Conservation (phyloP, 2,888 invertebrate species). For the Beris morrisii region DNA sequence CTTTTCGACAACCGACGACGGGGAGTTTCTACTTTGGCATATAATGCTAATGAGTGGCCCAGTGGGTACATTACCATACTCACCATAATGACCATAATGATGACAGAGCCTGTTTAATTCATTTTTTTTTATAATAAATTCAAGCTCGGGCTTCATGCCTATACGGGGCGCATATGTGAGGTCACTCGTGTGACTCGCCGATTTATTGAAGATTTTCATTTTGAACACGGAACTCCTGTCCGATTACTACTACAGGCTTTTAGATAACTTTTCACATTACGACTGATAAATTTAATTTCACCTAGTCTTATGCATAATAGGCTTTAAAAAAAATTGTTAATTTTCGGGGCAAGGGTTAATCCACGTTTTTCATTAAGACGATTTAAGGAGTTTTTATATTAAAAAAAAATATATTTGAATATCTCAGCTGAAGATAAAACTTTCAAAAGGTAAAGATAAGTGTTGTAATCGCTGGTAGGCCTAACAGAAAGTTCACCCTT, state of each 20-base stretch:
- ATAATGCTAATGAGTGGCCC: constrained; percentile 24
- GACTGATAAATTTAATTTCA: no score
- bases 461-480: constrained; percentile 27
- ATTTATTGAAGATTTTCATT: constrained; percentile 15
- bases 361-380: background rate
- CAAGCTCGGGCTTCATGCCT: background rate
- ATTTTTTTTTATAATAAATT: constrained; percentile 10
- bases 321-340: background rate
- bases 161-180: constrained; percentile 7
- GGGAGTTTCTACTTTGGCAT: constrained; percentile 14
- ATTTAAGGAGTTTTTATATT: no score
- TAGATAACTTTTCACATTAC: no score
- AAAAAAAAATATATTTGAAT: background rate
- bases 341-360: background rate
- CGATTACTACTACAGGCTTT: background rate
- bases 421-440: constrained; percentile 5
- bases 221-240: constrained; percentile 28
- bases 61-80: constrained; percentile 16
- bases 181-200: constrained; percentile 14
- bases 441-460: background rate
- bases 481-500: constrained; percentile 32
- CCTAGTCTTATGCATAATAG: background rate
- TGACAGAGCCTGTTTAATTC: constrained; percentile 30
- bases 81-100: constrained; percentile 1
- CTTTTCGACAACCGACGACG: background rate